phyloP scores from a whole-genome alignment of 2,113 vertebrate species.

The Henicopernis longicauda region DNA sequence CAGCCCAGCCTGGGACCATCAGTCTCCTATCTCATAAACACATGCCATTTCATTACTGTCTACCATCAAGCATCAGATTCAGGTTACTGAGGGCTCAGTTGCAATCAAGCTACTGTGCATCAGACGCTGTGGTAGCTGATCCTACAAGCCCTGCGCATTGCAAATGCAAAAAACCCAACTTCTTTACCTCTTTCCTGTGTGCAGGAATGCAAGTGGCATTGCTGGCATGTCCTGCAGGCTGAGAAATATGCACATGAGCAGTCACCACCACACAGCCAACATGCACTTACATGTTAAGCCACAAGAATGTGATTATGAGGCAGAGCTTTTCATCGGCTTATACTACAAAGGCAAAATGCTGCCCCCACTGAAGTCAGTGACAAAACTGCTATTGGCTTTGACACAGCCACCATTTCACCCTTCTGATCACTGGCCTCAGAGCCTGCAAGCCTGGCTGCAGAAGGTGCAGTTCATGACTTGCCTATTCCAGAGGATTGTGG shows the following conservation, averaged over 20 bases:
- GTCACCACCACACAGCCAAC: not conserved
- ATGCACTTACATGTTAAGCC: not conserved
- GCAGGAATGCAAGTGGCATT: not conserved
- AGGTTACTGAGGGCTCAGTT: not conserved
- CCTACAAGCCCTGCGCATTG: fast-evolving
- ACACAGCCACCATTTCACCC: not conserved
- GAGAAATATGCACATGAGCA: not conserved
- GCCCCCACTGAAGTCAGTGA: not conserved
- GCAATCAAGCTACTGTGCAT: not conserved
- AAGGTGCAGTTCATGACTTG: not conserved
- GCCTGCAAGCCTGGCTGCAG: not conserved
- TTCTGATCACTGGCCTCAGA: fast-evolving
- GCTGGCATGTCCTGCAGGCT: not conserved
- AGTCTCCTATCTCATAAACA: not conserved
- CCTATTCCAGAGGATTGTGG: not conserved
- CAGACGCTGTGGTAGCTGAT: not conserved
- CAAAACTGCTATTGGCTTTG: not conserved
- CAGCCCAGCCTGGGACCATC: not conserved
- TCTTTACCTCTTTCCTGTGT: not conserved
- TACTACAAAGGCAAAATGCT: not conserved
- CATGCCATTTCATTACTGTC: fast-evolving
- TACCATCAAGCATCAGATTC: too few relatives aligned
- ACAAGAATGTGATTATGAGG: not conserved
- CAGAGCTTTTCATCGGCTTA: not conserved
- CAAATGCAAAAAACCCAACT: not conserved